Evolutionary conservation across 1,140 invertebrate genomes (phyloP).

Genomic region (Brachystomella parvula): DNA sequence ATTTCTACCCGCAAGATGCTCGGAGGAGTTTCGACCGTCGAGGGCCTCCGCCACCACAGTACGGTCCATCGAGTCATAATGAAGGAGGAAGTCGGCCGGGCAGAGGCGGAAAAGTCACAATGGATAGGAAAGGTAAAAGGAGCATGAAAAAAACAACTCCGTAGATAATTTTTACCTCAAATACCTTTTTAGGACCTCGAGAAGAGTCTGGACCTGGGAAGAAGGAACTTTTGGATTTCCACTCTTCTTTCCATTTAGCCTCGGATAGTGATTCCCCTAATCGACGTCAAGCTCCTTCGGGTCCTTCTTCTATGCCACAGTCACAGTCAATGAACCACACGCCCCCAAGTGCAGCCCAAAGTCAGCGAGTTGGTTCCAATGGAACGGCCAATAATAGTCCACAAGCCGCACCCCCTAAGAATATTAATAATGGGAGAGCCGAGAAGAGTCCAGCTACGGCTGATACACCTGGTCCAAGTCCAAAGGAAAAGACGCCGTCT

Average conservation of each 20-base stretch:
- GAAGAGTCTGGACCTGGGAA: not conserved
- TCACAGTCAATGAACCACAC: not conserved
- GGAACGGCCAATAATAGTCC: conserved; percentile 8
- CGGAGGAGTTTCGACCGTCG: conserved; percentile 11
- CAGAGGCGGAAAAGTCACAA: conserved; percentile 14
- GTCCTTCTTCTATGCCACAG: not conserved
- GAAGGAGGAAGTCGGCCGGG: conserved; percentile 11
- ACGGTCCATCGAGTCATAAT: conserved; percentile 13
- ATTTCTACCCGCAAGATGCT: conserved; percentile 24
- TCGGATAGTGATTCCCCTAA: not conserved
- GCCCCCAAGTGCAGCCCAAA: not conserved
- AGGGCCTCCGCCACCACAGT: conserved; percentile 15
- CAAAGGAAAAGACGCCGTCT: not conserved
- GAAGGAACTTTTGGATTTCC: not conserved
- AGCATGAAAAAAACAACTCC: not conserved
- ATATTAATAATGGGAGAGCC: conserved; percentile 2
- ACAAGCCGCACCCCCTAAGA: conserved; percentile 17
- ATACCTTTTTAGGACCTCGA: not conserved
- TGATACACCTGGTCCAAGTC: not conserved
- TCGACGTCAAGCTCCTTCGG: not conserved
- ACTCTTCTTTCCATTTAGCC: not conserved
- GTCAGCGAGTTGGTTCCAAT: not conserved
- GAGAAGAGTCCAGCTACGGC: not conserved
- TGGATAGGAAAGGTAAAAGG: conserved; percentile 24
- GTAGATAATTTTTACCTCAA: not conserved